A percentile compares a stretch with the other conserved stretches of the same genome.
These are phyloP conservation scores for Drepana arcuata DNA, from an alignment of 1,140 invertebrate genomes.

Conservation along the genomic window DNA sequence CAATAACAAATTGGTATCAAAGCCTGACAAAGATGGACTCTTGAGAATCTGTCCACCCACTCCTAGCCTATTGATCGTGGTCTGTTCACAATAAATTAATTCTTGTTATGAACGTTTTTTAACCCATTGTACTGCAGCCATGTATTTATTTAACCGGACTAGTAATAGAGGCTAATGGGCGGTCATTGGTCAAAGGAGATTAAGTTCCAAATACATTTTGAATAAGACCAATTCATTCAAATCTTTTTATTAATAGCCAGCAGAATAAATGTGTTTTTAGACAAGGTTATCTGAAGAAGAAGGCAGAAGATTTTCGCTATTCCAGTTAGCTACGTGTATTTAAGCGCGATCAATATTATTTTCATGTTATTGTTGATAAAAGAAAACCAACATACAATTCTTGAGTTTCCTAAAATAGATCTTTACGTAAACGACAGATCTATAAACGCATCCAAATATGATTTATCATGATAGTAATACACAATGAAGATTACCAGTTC, in stretches of 20 bases:
- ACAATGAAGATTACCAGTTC: conserved; percentile 35
- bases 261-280: too few relatives aligned
- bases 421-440: too few relatives aligned
- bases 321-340: too few relatives aligned
- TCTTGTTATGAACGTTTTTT: conserved; percentile 66
- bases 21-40: conserved; percentile 70
- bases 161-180: conserved; percentile 49
- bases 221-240: too few relatives aligned
- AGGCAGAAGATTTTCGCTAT: too few relatives aligned
- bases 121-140: conserved; percentile 44
- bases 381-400: too few relatives aligned
- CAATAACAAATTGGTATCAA: conserved; percentile 69
- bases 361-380: too few relatives aligned
- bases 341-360: too few relatives aligned
- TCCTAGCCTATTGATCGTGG: conserved; percentile 56
- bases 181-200: conserved; percentile 59
- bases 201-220: conserved; percentile 29
- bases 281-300: too few relatives aligned
- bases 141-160: conserved; percentile 54
- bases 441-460: background rate
- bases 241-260: too few relatives aligned
- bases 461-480: conserved; percentile 1
- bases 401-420: too few relatives aligned
- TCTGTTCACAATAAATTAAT: conserved; percentile 64
- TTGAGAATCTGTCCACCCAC: conserved; percentile 67